Evolutionary conservation across 2,113 vertebrate species (phyloP).

Genomic region (Serranochromis macrocephalus): DNA sequence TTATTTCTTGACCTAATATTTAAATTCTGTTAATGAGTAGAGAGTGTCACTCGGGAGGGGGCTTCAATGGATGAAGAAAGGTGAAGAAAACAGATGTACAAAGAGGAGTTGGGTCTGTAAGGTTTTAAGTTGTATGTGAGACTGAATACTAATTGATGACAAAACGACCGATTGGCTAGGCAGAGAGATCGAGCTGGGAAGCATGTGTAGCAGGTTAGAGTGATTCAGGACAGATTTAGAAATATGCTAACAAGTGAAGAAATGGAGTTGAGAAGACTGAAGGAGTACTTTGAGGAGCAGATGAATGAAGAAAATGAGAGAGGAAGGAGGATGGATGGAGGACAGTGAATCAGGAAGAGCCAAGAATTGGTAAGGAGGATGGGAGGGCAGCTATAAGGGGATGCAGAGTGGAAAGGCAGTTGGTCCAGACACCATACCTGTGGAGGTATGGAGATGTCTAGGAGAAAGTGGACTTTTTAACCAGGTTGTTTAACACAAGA

Average conservation of each 20-base stretch:
- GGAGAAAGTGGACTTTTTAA: background rate
- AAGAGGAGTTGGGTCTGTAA: background rate
- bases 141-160: background rate
- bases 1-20: accelerated
- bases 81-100: background rate
- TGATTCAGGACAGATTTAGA: background rate
- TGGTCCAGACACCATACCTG: background rate
- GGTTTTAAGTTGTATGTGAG: background rate
- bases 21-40: background rate
- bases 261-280: background rate
- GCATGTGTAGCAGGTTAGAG: background rate
- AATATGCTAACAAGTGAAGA: background rate
- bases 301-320: background rate
- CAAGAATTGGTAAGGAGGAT: background rate
- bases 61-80: background rate
- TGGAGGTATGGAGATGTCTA: background rate
- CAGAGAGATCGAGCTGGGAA: background rate
- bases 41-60: background rate
- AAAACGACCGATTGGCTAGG: accelerated
- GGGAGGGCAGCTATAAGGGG: accelerated
- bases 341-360: background rate
- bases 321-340: background rate
- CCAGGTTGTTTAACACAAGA: background rate
- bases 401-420: background rate
- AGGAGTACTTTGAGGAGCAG: background rate